Conservation (phyloP, 2,113 vertebrate genomes). For the Ptilorrhoa leucosticta region DNA sequence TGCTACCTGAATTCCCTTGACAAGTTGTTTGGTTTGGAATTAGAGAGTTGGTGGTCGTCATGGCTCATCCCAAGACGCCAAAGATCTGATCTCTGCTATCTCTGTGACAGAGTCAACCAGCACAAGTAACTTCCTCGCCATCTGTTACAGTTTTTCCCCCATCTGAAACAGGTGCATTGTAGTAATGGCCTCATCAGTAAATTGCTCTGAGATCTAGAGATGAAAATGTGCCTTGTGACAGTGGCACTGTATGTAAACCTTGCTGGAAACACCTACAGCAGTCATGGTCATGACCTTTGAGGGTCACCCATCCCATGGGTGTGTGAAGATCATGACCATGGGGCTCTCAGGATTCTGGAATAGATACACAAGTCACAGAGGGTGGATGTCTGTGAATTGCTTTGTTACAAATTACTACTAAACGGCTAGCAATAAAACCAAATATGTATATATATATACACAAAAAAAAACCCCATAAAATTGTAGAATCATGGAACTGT, state of each 20-base stretch:
- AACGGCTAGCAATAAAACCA: accelerated
- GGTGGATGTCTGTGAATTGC: background rate
- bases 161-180: background rate
- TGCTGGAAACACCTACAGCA: background rate
- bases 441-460: accelerated
- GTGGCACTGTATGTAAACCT: background rate
- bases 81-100: background rate
- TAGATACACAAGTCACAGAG: background rate
- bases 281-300: too few relatives aligned
- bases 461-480: background rate
- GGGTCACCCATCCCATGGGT: accelerated
- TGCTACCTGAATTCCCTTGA: background rate
- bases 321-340: accelerated
- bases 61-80: background rate
- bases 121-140: background rate
- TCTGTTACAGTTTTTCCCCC: accelerated
- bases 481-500: accelerated
- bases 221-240: background rate
- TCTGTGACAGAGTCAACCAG: background rate
- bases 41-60: background rate
- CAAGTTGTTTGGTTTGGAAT: background rate
- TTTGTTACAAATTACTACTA: background rate
- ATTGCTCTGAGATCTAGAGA: background rate
- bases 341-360: background rate
- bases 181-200: background rate